Conservation (phyloP, 2,888 invertebrate genomes). For the Pollenia labialis region DNA sequence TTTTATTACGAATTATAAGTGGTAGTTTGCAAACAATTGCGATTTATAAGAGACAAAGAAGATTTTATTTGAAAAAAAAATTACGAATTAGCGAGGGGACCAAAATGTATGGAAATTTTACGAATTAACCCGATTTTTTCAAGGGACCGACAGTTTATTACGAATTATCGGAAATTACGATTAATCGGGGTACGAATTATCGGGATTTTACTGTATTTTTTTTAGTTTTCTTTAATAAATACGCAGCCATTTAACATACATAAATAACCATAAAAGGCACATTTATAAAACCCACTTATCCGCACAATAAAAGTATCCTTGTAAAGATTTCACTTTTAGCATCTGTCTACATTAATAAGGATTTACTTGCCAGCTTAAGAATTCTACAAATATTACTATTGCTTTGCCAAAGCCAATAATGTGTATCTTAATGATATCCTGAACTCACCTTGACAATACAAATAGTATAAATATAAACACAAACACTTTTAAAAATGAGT, state of each 20-base stretch:
- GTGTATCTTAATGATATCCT: constrained; percentile 7
- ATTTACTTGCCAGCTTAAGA: constrained; percentile 31
- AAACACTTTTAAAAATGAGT: neutral
- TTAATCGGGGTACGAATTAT: no score
- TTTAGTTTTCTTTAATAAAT: neutral
- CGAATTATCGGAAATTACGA: no score
- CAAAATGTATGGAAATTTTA: no score
- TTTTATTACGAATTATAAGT: no score
- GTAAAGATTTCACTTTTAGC: neutral
- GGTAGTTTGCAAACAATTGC: no score
- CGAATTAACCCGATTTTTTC: no score
- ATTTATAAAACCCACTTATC: neutral
- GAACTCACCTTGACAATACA: neutral
- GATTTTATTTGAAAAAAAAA: no score
- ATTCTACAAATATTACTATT: neutral
- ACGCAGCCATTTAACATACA: neutral
- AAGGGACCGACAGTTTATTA: no score
- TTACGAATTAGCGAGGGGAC: no score
- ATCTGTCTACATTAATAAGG: constrained; percentile 26
- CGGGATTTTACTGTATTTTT: no score
- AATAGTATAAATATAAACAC: neutral
- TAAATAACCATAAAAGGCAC: neutral
- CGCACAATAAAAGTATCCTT: neutral
- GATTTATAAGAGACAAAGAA: no score
- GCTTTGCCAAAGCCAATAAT: neutral